Percentiles rank a stretch among this genome's conserved stretches.
Evolutionary conservation across 92 coral and sea anemone genomes (phyloP).

Genomic region (Parazoanthus swiftii): DNA sequence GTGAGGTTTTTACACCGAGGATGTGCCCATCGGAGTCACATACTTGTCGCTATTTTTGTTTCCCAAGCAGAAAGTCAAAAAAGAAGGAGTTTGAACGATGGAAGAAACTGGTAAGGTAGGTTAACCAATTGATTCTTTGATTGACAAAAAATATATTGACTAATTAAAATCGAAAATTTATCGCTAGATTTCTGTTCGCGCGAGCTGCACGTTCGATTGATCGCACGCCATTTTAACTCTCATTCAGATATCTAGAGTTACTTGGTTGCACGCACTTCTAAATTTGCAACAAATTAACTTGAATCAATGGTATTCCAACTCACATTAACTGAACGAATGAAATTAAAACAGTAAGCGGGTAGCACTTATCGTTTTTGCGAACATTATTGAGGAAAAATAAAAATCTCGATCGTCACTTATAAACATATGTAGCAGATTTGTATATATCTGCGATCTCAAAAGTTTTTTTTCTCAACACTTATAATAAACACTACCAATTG

Average conservation of each 20-base stretch:
- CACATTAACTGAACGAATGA: neutral
- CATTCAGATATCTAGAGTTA: neutral
- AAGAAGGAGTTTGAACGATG: slow-evolving; percentile 2
- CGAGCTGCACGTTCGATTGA: neutral
- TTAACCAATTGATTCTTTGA: neutral
- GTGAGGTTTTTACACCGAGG: no score
- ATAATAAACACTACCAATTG: no score
- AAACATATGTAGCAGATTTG: neutral
- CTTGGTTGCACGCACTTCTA: neutral
- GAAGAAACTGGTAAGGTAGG: slow-evolving; percentile 10
- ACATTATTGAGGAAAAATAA: neutral
- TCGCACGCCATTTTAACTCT: neutral
- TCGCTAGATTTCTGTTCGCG: neutral
- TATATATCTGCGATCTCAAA: neutral
- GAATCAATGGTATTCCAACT: neutral
- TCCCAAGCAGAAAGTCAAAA: slow-evolving; percentile 18
- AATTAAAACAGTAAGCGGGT: neutral
- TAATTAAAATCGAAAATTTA: neutral
- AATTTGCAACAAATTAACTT: neutral
- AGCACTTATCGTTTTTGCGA: neutral
- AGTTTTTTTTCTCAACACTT: no score
- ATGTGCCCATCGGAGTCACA: neutral
- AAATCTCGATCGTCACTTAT: no score
- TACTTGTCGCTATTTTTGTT: slow-evolving; percentile 16
- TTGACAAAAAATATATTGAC: neutral